A percentile compares a stretch with the other conserved stretches of the same genome.
Evolutionary conservation across 2,797 vertebrate species (phyloP).

Genomic region (Chelonia mydas): DNA sequence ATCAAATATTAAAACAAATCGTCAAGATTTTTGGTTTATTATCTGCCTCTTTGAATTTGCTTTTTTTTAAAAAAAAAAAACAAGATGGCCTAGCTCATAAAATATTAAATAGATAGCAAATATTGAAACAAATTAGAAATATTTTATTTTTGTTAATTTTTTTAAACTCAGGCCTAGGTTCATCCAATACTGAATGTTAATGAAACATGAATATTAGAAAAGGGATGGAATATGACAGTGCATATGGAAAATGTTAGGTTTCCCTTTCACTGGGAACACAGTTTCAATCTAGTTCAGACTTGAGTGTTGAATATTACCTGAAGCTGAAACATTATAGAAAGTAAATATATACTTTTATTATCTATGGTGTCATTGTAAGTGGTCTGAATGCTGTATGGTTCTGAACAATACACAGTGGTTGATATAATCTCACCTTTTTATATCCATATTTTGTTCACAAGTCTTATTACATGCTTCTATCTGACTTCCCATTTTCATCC

Average conservation of each 20-base stretch:
- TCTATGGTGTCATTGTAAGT: constrained; percentile 32
- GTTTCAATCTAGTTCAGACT: constrained; percentile 58
- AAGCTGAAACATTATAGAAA: constrained; percentile 46
- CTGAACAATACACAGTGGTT: not conserved
- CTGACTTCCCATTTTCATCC: not conserved
- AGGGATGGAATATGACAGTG: constrained; percentile 85
- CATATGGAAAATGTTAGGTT: constrained; percentile 87
- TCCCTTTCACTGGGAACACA: constrained; percentile 63
- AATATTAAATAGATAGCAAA: constrained; percentile 56
- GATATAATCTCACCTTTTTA: constrained; percentile 1
- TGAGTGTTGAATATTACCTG: constrained; percentile 74
- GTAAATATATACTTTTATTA: constrained; percentile 19
- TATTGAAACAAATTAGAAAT: constrained; percentile 63
- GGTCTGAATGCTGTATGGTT: constrained; percentile 31
- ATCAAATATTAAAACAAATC: constrained; percentile 61
- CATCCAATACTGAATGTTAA: constrained; percentile 78
- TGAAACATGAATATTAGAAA: constrained; percentile 83
- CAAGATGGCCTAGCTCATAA: constrained; percentile 59
- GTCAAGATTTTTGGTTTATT: constrained; percentile 17
- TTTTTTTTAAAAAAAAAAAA: constrained; percentile 15
- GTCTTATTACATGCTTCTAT: not conserved
- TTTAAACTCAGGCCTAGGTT: constrained; percentile 54
- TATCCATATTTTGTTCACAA: constrained; percentile 37
- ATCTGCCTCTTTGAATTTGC: constrained; percentile 57
- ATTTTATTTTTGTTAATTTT: constrained; percentile 50